These are phyloP conservation scores for Luperina testacea DNA, from an alignment of 2,888 invertebrate genomes.

Conservation along the genomic window DNA sequence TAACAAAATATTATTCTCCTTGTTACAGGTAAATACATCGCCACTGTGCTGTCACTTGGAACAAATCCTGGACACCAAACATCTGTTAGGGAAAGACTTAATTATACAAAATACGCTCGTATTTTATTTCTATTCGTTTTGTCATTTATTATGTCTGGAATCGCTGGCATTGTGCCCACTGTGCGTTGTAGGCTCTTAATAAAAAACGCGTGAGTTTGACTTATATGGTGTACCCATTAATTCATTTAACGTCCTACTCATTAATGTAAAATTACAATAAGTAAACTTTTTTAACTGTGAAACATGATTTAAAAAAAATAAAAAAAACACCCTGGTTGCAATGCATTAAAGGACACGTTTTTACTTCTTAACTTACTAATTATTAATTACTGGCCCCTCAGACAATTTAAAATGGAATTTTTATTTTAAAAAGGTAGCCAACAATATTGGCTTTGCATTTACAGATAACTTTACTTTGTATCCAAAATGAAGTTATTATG, in stretches of 20 bases:
- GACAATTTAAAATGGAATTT: too few species aligned
- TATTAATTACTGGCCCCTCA: too few species aligned
- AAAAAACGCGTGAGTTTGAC: conserved; percentile 25
- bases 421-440: neutral
- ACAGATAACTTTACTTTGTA: neutral
- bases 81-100: conserved; percentile 63
- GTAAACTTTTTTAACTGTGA: too few species aligned
- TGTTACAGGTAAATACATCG: conserved; percentile 76
- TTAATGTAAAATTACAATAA: conserved; percentile 1
- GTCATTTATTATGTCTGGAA: conserved; percentile 78
- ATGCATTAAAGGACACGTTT: too few species aligned
- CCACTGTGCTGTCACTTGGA: conserved; percentile 28
- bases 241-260: conserved; percentile 9
- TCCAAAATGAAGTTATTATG: neutral
- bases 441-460: neutral
- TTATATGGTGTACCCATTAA: conserved; percentile 15
- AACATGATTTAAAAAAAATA: too few species aligned
- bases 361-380: too few species aligned
- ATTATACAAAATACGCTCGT: conserved; percentile 66
- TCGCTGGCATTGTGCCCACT: conserved; percentile 78
- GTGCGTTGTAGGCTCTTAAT: conserved; percentile 64
- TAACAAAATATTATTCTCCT: conserved; percentile 44
- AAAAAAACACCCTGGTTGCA: too few species aligned
- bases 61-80: conserved; percentile 55
- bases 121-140: conserved; percentile 75